phyloP scores from a whole-genome alignment of 2,113 vertebrate species.

The Podocnemis expansa region DNA sequence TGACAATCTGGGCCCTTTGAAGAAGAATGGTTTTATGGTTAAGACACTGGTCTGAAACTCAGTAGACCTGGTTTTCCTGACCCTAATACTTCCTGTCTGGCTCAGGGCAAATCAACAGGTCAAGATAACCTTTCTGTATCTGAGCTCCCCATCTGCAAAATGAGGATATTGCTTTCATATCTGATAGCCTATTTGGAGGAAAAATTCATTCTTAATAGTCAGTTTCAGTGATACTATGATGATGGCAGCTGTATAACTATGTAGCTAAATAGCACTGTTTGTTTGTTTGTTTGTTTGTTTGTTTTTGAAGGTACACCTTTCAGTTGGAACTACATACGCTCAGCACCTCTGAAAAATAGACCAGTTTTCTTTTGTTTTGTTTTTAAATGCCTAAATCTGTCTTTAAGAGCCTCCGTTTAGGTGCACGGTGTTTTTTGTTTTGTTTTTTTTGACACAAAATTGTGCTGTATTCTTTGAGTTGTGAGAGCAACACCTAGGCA shows the following conservation, averaged over 20 bases:
- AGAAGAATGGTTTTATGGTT: slow-evolving; percentile 57
- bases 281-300: too few species aligned
- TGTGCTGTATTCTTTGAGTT: neutral
- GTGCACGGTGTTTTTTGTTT: too few species aligned
- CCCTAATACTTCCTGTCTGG: slow-evolving; percentile 25
- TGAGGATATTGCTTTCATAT: slow-evolving; percentile 17
- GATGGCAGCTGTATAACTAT: neutral
- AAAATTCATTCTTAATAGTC: slow-evolving; percentile 24
- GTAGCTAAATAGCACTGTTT: slow-evolving; percentile 27
- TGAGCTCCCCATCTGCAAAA: slow-evolving; percentile 35
- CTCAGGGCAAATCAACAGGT: neutral
- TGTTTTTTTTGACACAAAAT: slow-evolving; percentile 17
- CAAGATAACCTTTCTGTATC: slow-evolving; percentile 2
- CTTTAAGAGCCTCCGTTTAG: neutral
- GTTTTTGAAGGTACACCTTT: neutral
- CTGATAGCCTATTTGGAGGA: neutral
- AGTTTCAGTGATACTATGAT: neutral
- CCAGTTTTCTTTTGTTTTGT: too few species aligned
- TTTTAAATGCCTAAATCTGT: slow-evolving; percentile 3
- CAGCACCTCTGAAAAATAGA: neutral
- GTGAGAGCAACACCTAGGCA: neutral
- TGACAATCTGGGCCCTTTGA: slow-evolving; percentile 56
- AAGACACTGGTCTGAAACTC: slow-evolving; percentile 5
- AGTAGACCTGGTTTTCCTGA: neutral
- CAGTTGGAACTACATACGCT: neutral